Evolutionary conservation across 2,113 vertebrate species (phyloP), one percentile per base, ranked within the genome.

Genomic region (Ceuthmochares aereus): DNA sequence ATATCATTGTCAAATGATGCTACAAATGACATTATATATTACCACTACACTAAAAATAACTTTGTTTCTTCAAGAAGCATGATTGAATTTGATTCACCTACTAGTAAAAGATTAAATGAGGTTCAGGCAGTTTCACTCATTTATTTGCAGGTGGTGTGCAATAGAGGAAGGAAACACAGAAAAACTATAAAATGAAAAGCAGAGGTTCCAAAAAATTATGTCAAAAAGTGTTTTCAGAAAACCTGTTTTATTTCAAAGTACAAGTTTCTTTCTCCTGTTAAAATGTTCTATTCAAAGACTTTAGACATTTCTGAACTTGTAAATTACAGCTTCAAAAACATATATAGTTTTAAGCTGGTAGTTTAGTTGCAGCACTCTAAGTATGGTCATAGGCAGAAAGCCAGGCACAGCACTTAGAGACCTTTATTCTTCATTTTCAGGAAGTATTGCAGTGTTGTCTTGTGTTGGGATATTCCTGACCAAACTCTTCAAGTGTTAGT

Each of bases 131-230:
- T 90, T 96, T 90, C n/a, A 70, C 34, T 88, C 47, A 54, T 96
- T 95, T 89, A 84, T 94, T 96, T 93, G 88, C 83, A 95, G 76
- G 76, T 94, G 79, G 68, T 64, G 49, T 91, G 60, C 83, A 74
- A 25, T 0, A 67, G 45, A 91, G 78, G 84, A 92, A 93, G 79
- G 90, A 96, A 94, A 81, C 64, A 89, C 59, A 69, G 63, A 60
- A 92, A 89, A 95, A 67, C 76, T 90, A 25, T 93, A 90, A 96
- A 96, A 93, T 72, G 60, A 84, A 93, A 95, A 96, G 73, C 92
- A 96, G 87, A 80, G 37, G 74, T 90, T 92, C 7, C 42, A 78
- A 87, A 96, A 93, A 93, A 63, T 26, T 58, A 77, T 75, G 72
- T 70, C 72, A 68, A 84, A 90, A 51, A 25, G 11, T n/a, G 43